phyloP scores from a whole-genome alignment of 2,113 vertebrate genomes.

The Pipa parva region DNA sequence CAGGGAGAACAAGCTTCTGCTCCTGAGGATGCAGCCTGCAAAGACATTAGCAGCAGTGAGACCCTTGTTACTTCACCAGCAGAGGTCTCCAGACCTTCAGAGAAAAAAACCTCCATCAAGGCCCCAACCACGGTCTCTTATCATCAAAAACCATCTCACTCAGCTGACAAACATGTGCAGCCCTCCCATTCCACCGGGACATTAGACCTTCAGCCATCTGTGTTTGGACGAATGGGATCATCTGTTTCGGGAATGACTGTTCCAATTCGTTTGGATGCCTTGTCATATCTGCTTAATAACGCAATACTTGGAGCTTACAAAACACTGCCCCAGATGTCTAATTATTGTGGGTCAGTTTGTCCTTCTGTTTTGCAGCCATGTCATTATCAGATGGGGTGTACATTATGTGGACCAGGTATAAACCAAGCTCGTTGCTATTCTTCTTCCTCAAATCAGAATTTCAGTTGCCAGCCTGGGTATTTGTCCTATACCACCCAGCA shows the following conservation, averaged over 20 bases:
- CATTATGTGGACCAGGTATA: neutral
- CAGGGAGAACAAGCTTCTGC: neutral
- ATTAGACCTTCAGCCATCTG: conserved; percentile 25
- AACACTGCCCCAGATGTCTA: conserved; percentile 30
- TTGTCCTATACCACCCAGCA: neutral
- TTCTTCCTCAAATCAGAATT: conserved; percentile 2
- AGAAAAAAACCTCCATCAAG: conserved; percentile 7
- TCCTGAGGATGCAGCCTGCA: neutral
- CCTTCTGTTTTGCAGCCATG: neutral
- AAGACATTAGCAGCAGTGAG: neutral
- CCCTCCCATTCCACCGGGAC: neutral
- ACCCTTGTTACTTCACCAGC: neutral
- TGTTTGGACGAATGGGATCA: neutral
- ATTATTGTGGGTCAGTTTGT: neutral
- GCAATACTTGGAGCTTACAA: conserved; percentile 50
- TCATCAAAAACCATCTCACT: neutral
- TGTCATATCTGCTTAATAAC: conserved; percentile 57
- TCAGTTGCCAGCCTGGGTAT: neutral
- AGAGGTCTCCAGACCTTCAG: neutral
- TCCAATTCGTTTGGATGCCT: conserved; percentile 56
- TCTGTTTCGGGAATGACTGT: conserved; percentile 44
- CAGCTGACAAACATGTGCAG: neutral
- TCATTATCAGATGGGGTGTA: conserved; percentile 6
- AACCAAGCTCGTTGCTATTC: neutral
- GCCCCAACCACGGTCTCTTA: neutral